Conservation (phyloP, 1,140 invertebrate genomes). For the Papilio machaon region DNA sequence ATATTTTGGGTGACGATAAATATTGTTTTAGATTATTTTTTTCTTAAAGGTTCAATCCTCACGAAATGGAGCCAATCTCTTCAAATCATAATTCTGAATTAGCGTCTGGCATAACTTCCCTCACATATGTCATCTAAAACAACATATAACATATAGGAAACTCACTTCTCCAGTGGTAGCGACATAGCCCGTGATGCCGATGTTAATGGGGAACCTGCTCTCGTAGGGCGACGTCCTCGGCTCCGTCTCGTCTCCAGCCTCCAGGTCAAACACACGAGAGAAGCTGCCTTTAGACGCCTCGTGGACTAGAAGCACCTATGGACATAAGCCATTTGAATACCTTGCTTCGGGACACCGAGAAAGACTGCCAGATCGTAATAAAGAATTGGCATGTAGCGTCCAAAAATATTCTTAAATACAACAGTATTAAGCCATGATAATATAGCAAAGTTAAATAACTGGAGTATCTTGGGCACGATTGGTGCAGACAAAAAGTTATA, state of each 20-base stretch:
- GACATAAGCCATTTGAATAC: slow-evolving; percentile 39
- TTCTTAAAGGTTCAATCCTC: not conserved
- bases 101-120: too few relatives aligned
- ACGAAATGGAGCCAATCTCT: not conserved
- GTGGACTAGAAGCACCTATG: slow-evolving; percentile 92
- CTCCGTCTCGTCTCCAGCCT: slow-evolving; percentile 90
- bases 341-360: not conserved
- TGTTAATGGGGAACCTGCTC: slow-evolving; percentile 97
- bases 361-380: too few relatives aligned
- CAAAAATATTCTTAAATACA: too few relatives aligned
- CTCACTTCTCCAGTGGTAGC: slow-evolving; percentile 97
- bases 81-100: too few relatives aligned
- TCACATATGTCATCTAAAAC: not conserved
- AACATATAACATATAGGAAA: slow-evolving; percentile 29
- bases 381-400: not conserved
- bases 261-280: slow-evolving; percentile 95
- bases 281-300: slow-evolving; percentile 94
- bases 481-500: too few relatives aligned
- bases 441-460: too few relatives aligned
- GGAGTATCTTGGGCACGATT: too few relatives aligned
- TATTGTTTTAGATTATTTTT: too few relatives aligned
- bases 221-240: slow-evolving; percentile 87
- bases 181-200: slow-evolving; percentile 97
- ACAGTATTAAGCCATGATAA: too few relatives aligned
- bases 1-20: too few relatives aligned